Evolutionary conservation across 1,140 invertebrate genomes (phyloP).

Genomic region (Anastatus disparis): DNA sequence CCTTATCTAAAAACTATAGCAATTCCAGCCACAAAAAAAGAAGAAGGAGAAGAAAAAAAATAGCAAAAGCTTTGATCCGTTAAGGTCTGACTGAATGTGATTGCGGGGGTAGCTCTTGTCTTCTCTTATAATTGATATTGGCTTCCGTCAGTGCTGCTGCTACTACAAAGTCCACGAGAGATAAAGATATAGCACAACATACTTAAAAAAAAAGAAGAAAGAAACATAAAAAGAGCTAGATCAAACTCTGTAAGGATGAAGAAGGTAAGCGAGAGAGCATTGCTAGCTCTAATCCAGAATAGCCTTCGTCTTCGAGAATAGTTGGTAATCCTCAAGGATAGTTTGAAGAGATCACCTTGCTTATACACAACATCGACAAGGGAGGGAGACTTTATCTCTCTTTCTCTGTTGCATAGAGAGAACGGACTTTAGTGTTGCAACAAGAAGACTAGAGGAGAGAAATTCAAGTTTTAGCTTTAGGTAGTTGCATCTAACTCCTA

Average conservation of each 20-base stretch:
- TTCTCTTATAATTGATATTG: conserved; percentile 69
- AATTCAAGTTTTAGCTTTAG: conserved; percentile 31
- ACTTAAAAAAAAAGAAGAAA: conserved; percentile 16
- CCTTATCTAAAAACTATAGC: conserved; percentile 66
- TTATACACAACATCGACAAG: too few relatives aligned
- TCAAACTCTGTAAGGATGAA: background rate
- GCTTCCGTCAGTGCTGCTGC: conserved; percentile 47
- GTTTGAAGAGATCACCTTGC: conserved; percentile 67
- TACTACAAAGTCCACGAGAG: background rate
- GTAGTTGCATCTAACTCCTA: too few relatives aligned
- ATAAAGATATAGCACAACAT: conserved; percentile 2
- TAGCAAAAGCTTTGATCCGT: conserved; percentile 63
- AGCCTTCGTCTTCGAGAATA: conserved; percentile 66
- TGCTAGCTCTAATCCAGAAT: conserved; percentile 62
- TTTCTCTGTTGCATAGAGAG: too few relatives aligned
- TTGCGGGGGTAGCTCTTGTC: conserved; percentile 60
- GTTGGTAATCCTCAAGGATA: conserved; percentile 68
- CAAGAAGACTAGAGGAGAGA: too few relatives aligned
- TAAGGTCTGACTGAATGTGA: conserved; percentile 62
- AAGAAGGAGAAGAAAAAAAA: conserved; percentile 35
- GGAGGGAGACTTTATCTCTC: too few relatives aligned
- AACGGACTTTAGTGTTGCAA: too few relatives aligned
- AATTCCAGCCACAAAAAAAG: conserved; percentile 52
- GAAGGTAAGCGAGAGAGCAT: conserved; percentile 30
- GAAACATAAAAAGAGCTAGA: conserved; percentile 24